Percentiles rank a stretch among this genome's conserved stretches.
phyloP scores from a whole-genome alignment of 1,140 invertebrate species.

The Lordiphosa stackelbergi region DNA sequence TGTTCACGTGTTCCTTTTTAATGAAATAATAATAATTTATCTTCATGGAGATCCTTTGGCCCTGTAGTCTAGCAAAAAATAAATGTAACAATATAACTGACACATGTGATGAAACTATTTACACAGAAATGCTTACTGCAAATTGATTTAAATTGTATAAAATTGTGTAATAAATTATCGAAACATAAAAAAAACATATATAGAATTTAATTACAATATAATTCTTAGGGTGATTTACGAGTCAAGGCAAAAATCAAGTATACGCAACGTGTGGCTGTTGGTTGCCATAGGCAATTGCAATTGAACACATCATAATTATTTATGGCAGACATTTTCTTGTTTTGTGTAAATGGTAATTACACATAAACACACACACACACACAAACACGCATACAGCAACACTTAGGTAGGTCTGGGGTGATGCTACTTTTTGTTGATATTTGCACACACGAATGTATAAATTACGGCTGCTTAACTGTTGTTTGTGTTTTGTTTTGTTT shows the following conservation, averaged over 20 bases:
- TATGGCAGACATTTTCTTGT: constrained; percentile 51
- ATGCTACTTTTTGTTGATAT: constrained; percentile 50
- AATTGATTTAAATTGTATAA: too few relatives aligned
- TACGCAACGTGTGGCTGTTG: constrained; percentile 30
- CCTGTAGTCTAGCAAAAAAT: too few relatives aligned
- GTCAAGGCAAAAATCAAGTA: constrained; percentile 56
- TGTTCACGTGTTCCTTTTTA: too few relatives aligned
- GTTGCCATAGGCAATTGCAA: constrained; percentile 45
- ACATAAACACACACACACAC: constrained; percentile 14
- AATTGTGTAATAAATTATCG: too few relatives aligned
- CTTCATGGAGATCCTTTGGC: neutral
- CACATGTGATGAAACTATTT: too few relatives aligned
- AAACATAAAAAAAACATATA: too few relatives aligned
- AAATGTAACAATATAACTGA: too few relatives aligned
- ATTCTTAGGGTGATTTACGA: constrained; percentile 37
- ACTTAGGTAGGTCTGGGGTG: constrained; percentile 1
- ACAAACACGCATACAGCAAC: constrained; percentile 2
- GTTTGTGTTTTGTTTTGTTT: constrained; percentile 18
- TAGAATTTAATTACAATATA: too few relatives aligned
- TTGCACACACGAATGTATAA: constrained; percentile 63
- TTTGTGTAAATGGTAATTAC: constrained; percentile 43
- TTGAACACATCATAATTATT: constrained; percentile 70
- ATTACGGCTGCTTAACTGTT: constrained; percentile 43
- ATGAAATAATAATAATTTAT: too few relatives aligned
- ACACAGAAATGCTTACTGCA: too few relatives aligned